Base-by-base conservation (phyloP, 2,797 vertebrate species). In the Lates japonicus region DNA sequence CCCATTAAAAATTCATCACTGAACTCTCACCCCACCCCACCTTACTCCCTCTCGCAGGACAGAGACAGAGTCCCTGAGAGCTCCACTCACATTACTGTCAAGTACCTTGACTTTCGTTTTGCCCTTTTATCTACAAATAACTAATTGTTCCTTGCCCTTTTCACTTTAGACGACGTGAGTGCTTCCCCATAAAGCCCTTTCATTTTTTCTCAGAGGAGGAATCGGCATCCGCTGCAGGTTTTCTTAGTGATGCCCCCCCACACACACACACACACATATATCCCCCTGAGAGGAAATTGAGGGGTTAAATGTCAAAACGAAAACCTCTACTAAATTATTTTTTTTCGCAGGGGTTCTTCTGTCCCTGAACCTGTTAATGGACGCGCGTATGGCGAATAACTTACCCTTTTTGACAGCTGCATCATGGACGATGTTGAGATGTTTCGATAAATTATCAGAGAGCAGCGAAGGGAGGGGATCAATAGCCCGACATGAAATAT, bases 61-160 rank as follows among this genome's bases (percentile, higher is more conserved):
- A n/a, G n/a, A 88, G 89, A 85, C 86, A 87, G 90, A 87, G 93
- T 97, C 96, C 97, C 84, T 11, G 97, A 95, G 97, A 97, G 95
- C 93, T 96, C 96, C 93, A 97, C 97, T 97, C 96, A n/a, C 96
- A 96, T 97, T 97, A 97, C 98, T 99, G 98, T 99, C 98, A 99
- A 97, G 96, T 97, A 96, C 97, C 96, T 97, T 97, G 97, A 97
- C 95, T 97, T 95, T 94, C 92, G 97, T 97, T 97, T 97, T 98
- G 98, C 98, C 98, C 98, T 99, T 96, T 99, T 98, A 98, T 98
- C 97, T 97, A 95, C 97, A n/a, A 97, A 97, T 97, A 97, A 98
- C 97, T 97, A 98, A 98, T 99, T 98, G 97, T 97, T 97, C 96
- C 97, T 97, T 99, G 98, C 98, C 98, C 98, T 99, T 99, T 99